Percentiles rank a stretch among this genome's conserved stretches.
Conservation (phyloP, 2,113 vertebrate genomes). For the Aegotheles bennettii region DNA sequence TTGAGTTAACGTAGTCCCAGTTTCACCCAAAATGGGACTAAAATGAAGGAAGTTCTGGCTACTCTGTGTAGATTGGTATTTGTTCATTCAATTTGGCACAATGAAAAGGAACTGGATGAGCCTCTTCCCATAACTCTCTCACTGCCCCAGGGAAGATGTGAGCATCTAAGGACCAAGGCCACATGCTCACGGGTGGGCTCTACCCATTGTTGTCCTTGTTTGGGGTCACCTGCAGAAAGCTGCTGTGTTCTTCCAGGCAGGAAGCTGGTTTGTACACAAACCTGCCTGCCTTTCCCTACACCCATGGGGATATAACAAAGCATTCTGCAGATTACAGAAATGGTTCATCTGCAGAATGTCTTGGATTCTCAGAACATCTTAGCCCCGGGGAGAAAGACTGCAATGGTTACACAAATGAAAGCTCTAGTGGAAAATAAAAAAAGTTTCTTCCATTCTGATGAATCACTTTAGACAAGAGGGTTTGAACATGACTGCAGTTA, state of each 20-base stretch:
- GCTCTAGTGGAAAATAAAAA: background rate
- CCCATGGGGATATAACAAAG: background rate
- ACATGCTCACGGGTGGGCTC: background rate
- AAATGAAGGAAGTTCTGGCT: background rate
- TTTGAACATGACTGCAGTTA: background rate
- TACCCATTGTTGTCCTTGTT: fast-evolving
- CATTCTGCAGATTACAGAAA: background rate
- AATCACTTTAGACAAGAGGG: background rate
- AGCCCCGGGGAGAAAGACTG: background rate
- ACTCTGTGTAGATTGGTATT: background rate
- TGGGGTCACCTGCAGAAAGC: background rate
- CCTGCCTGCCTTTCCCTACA: background rate
- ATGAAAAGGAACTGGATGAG: background rate
- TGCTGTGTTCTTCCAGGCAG: background rate
- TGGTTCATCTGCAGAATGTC: background rate
- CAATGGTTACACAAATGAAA: background rate
- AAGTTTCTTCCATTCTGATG: background rate
- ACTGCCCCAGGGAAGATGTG: background rate
- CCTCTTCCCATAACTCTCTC: background rate
- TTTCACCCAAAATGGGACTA: background rate
- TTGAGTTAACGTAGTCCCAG: background rate
- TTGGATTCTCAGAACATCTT: background rate
- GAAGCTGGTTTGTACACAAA: background rate
- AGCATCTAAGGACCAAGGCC: background rate
- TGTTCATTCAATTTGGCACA: background rate